Conservation (phyloP, 2,888 invertebrate genomes). For the Tiphia femorata region DNA sequence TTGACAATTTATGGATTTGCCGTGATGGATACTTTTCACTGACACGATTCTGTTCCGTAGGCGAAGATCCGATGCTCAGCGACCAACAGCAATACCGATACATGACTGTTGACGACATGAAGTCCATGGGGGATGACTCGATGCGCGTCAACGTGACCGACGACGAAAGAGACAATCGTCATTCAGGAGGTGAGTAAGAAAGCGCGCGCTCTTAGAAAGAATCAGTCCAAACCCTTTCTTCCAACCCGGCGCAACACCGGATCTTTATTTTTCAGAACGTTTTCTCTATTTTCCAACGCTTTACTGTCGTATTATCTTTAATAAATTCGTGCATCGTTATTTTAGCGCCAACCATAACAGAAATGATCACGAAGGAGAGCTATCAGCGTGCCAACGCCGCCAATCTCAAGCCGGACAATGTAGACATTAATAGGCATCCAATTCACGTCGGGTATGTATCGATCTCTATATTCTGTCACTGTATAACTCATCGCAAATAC, state of each 20-base stretch:
- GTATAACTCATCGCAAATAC: not conserved
- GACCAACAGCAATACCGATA: constrained; percentile 91
- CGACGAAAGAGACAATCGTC: constrained; percentile 83
- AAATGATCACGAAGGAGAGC: constrained; percentile 68
- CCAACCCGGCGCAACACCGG: too few relatives aligned
- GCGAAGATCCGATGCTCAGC: constrained; percentile 91
- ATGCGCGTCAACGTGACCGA: constrained; percentile 93
- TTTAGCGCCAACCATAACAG: constrained; percentile 63
- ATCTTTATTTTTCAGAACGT: too few relatives aligned
- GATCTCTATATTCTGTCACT: constrained; percentile 1
- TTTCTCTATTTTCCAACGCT: too few relatives aligned
- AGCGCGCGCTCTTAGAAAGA: too few relatives aligned
- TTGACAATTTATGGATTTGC: not conserved
- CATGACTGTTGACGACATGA: constrained; percentile 95
- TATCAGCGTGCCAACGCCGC: constrained; percentile 69
- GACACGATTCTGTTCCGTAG: constrained; percentile 70
- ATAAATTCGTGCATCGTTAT: too few relatives aligned
- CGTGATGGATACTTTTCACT: not conserved
- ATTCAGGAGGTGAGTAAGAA: constrained; percentile 66
- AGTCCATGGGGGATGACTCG: constrained; percentile 93
- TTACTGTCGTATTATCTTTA: too few relatives aligned
- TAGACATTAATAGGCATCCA: constrained; percentile 75
- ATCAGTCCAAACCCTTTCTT: too few relatives aligned
- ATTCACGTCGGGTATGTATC: constrained; percentile 76
- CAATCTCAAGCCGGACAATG: constrained; percentile 75